Evolutionary conservation across 2,888 invertebrate genomes (phyloP).

Genomic region (Embidobia sp.): DNA sequence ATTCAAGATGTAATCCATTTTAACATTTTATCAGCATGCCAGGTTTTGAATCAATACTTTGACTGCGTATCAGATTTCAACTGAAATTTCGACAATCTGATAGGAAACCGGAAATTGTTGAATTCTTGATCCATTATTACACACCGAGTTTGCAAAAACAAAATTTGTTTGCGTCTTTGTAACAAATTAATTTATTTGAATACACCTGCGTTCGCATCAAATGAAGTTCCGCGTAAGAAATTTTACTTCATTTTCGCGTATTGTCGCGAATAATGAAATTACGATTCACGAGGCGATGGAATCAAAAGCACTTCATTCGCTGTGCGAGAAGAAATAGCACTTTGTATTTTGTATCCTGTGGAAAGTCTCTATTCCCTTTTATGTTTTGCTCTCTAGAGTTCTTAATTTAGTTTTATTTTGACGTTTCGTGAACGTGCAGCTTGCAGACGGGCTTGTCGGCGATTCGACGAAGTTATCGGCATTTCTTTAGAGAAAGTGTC

Average conservation of each 20-base stretch:
- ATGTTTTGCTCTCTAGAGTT: constrained; percentile 40
- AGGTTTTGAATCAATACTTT: constrained; percentile 32
- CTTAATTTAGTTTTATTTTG: constrained; percentile 59
- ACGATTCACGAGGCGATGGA: constrained; percentile 6
- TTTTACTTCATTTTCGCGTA: not conserved
- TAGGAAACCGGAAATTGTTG: not conserved
- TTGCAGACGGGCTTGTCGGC: constrained; percentile 39
- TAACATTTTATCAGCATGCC: constrained; percentile 22
- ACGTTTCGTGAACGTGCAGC: constrained; percentile 40
- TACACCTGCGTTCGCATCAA: not conserved
- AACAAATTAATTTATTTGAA: constrained; percentile 1
- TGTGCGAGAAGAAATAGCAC: not conserved
- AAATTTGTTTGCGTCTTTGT: not conserved
- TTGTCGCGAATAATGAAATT: constrained; percentile 26
- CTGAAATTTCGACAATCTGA: constrained; percentile 2
- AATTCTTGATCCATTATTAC: not conserved
- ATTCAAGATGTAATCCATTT: constrained; percentile 33
- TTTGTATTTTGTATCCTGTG: constrained; percentile 19
- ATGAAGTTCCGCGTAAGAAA: not conserved
- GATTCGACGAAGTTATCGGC: constrained; percentile 49
- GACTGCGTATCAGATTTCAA: constrained; percentile 34
- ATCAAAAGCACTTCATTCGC: constrained; percentile 16
- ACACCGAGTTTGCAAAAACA: not conserved
- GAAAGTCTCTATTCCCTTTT: constrained; percentile 32
- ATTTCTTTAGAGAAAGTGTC: constrained; percentile 53